phyloP scores from a whole-genome alignment of 2,113 vertebrate species.

The Procapra przewalskii region DNA sequence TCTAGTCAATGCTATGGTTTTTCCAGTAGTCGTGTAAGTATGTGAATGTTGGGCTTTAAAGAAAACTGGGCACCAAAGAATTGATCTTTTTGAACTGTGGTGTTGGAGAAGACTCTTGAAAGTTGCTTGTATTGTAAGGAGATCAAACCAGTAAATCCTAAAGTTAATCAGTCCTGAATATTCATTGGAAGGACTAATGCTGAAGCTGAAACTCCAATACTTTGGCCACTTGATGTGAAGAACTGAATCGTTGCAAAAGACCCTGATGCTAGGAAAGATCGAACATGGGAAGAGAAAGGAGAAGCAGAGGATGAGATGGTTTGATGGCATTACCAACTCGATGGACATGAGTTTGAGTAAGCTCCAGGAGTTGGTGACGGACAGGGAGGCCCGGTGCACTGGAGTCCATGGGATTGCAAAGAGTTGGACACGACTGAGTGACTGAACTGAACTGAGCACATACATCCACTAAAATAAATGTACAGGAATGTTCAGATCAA shows the following conservation, averaged over 20 bases:
- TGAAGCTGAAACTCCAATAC: background rate
- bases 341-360: background rate
- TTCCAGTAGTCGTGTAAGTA: background rate
- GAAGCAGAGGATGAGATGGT: background rate
- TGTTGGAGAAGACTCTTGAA: background rate
- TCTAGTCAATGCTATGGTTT: background rate
- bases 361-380: background rate
- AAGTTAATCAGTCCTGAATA: background rate
- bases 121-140: background rate
- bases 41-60: background rate
- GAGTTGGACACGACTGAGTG: accelerated
- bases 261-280: background rate
- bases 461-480: background rate
- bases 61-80: background rate
- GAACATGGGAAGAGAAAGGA: background rate
- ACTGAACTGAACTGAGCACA: background rate
- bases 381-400: background rate
- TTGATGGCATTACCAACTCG: background rate
- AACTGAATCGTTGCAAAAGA: background rate
- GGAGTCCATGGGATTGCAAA: background rate
- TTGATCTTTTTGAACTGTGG: background rate
- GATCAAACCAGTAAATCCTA: background rate
- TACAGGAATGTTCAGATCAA: background rate
- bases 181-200: background rate
- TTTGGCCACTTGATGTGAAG: background rate